Conservation (phyloP, 2,888 invertebrate species). For the Phrixothrix hirtus region DNA sequence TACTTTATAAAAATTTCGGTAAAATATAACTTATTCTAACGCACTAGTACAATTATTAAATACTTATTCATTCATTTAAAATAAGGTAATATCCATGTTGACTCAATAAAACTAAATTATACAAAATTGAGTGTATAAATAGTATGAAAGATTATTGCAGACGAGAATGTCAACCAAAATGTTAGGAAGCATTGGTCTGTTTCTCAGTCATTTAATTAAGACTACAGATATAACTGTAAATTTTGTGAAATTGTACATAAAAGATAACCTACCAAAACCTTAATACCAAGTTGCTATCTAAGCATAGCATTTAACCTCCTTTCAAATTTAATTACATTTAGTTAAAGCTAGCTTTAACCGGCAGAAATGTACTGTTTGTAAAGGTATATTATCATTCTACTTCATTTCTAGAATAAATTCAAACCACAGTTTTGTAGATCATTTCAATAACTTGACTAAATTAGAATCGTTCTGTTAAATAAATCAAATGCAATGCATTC, state of each 20-base stretch:
- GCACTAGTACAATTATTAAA: no score
- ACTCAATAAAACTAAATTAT: no score
- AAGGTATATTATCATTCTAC: constrained; percentile 27
- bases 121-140: no score
- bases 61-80: no score
- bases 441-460: no score
- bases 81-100: no score
- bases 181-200: constrained; percentile 19
- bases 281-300: constrained; percentile 26
- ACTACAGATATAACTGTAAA: constrained; percentile 28
- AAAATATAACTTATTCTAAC: no score
- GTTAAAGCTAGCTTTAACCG: constrained; percentile 22
- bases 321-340: constrained; percentile 28
- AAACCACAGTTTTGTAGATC: constrained; percentile 4
- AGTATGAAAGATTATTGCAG: constrained; percentile 1
- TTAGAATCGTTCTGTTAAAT: no score
- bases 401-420: constrained; percentile 27
- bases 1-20: no score
- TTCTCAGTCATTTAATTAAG: constrained; percentile 26
- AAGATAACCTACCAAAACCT: constrained; percentile 27
- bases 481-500: no score
- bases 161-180: constrained; percentile 13
- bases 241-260: constrained; percentile 29
- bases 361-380: constrained; percentile 20
- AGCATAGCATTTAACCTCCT: constrained; percentile 25